Evolutionary conservation across 2,888 invertebrate genomes (phyloP), one percentile per base, ranked within the genome.

Genomic region (Catonia carolina): DNA sequence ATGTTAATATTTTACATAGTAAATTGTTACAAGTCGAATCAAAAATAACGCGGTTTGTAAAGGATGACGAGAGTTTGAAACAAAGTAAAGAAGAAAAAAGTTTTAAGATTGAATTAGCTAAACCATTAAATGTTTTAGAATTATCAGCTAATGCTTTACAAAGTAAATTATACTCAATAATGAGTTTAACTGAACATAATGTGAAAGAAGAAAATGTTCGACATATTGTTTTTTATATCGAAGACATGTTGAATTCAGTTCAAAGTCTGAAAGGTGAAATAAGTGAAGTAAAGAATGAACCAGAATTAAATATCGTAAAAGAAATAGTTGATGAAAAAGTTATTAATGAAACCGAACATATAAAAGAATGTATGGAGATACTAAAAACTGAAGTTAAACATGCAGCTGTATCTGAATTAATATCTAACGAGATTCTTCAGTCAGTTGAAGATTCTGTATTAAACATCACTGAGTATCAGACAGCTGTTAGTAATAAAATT

Each of bases 121-220:
- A 45, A 10, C 22, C 22, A 12, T 18, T 45, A 27, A 45, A 45
- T 23, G 22, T 45, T 45, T 27, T 45, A n/a, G 45, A 45, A 23
- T 4, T 45, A 45, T 45, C 45, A 18, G 2, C 27, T 8, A 45
- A 45, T 8, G 45, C 45, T 12, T 8, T 45, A 8, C 45, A 45
- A 20, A 27, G 45, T 10, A 45, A 45, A 45, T 45, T 45, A n/a
- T 45, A 23, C 2, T 45, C 45, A 4, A 45, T 45, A 27, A 45
- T 45, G 45, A 45, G 27, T 45, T 2, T 45, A 3, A 27, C 27
- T 14, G 45, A 45, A 14, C 20, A 20, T 10, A 45, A 45, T 20
- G 23, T 45, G 14, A 22, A 45, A 23, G 27, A 45, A 10, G 45
- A 45, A 23, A 20, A 22, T 45, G 22, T 22, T 22, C 14, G 22